Evolutionary conservation across 2,797 vertebrate genomes (phyloP).

Genomic region (Anableps anableps): DNA sequence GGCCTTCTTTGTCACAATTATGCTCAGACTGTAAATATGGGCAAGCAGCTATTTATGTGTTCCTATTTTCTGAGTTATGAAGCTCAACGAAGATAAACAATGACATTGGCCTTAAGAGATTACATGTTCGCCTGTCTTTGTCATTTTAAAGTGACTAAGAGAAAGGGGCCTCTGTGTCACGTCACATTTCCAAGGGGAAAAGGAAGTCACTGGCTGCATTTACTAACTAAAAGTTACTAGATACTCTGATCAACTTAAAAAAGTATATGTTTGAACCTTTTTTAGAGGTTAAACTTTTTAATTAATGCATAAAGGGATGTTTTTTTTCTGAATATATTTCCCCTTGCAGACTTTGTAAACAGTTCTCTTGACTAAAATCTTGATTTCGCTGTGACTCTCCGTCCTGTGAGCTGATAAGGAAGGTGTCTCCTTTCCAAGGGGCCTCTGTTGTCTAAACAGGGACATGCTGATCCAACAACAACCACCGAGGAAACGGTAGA

Average conservation of each 20-base stretch:
- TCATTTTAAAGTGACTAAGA: background rate
- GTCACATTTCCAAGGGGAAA: background rate
- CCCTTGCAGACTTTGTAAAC: slow-evolving; percentile 18
- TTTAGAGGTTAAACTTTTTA: background rate
- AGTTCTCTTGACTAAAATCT: slow-evolving; percentile 27
- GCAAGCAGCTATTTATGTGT: background rate
- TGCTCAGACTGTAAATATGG: background rate
- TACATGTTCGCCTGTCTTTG: background rate
- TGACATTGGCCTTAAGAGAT: background rate
- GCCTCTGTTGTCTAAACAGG: slow-evolving; percentile 75
- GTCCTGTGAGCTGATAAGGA: slow-evolving; percentile 56
- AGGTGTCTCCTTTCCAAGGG: slow-evolving; percentile 56
- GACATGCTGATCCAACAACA: slow-evolving; percentile 66
- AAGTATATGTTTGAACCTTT: background rate
- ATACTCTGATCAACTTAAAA: background rate
- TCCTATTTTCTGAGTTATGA: background rate
- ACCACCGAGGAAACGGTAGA: slow-evolving; percentile 37
- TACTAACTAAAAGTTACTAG: background rate
- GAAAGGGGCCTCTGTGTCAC: background rate
- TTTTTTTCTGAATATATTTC: background rate
- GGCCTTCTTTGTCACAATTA: background rate
- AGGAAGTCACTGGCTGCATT: background rate
- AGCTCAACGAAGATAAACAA: background rate
- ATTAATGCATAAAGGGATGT: background rate
- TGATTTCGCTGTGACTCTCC: slow-evolving; percentile 24